Percentiles rank a stretch among this genome's conserved stretches.
phyloP scores from a whole-genome alignment of 2,888 invertebrate genomes.

The Pterobdella sp. region DNA sequence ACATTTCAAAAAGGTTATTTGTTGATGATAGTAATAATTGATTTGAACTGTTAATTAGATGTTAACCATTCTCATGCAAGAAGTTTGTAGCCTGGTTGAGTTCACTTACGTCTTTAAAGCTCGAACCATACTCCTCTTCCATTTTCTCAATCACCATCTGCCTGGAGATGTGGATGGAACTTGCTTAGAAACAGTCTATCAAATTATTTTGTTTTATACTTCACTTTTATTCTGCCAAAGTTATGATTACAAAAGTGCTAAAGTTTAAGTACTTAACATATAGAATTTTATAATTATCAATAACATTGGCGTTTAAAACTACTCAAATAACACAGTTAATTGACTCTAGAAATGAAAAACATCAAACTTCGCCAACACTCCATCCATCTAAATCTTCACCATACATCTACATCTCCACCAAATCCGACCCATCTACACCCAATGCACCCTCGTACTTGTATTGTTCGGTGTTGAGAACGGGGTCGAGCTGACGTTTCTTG shows the following conservation, averaged over 20 bases:
- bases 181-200: not conserved
- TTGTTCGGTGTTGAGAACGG: slow-evolving; percentile 50
- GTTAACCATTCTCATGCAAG: slow-evolving; percentile 91
- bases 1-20: too few species aligned
- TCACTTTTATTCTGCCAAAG: too few species aligned
- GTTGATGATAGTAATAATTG: too few species aligned
- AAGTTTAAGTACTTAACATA: too few species aligned
- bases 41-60: too few species aligned
- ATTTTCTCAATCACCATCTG: slow-evolving; percentile 56
- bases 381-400: slow-evolving; percentile 5
- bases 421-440: too few species aligned
- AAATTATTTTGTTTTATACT: too few species aligned
- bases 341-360: too few species aligned
- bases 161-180: slow-evolving; percentile 40
- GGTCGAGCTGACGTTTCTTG: slow-evolving; percentile 52
- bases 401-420: not conserved
- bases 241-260: too few species aligned
- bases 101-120: slow-evolving; percentile 80
- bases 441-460: slow-evolving; percentile 45
- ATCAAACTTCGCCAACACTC: not conserved
- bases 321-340: slow-evolving; percentile 12
- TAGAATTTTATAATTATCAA: too few species aligned
- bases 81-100: slow-evolving; percentile 91
- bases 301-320: not conserved
- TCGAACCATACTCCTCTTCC: slow-evolving; percentile 64